Base-by-base conservation (phyloP, 1,140 invertebrate species). In the Drosophila albomicans region DNA sequence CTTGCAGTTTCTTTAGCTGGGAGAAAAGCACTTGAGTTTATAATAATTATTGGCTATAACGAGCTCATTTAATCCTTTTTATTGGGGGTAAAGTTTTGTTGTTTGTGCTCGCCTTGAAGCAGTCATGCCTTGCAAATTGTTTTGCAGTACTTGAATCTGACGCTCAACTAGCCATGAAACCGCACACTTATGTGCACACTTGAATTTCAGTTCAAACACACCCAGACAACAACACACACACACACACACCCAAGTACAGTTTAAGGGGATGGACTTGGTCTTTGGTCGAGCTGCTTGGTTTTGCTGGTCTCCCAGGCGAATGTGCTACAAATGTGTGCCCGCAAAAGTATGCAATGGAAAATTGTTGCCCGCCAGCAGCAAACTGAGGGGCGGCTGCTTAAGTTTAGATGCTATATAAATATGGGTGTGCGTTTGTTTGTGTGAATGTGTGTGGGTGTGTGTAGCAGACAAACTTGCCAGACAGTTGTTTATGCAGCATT, bases 321-420 rank as follows among this genome's bases (percentile, higher is more conserved):
- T 82, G 82, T 82, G 84, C 79, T 76, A 78, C 82, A 73, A 82
- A 65, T 79, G 81, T 84, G 81, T 76, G 84, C 52, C 70, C 81
- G 57, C 72, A 67, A 72, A 57, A 75, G 72, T 75, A 81, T 75
- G 72, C 72, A 43, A 70, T 63, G 58, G 32, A 63, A 75, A 70
- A 70, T 75, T 38, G 64, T 61, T 56, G 69, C 62, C 61, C 62
- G 52, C 69, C 45, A 58, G 66, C 45, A 58, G 66, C 65, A 48
- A 58, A 13, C 16, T 25, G 20, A 41, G 15, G 6, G 38, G 56
- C 56, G 67, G 57, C 35, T 70, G 65, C 72, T 75, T 59, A 75
- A 56, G 64, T 54, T 35, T 73, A 59, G 45, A 13, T 38, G 46
- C 30, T 48, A 20, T 38, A 8, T 32, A 38, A 46, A 16, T 58